These are phyloP conservation scores for Exocentrus adspersus DNA, from an alignment of 2,888 invertebrate species.

Conservation along the genomic window DNA sequence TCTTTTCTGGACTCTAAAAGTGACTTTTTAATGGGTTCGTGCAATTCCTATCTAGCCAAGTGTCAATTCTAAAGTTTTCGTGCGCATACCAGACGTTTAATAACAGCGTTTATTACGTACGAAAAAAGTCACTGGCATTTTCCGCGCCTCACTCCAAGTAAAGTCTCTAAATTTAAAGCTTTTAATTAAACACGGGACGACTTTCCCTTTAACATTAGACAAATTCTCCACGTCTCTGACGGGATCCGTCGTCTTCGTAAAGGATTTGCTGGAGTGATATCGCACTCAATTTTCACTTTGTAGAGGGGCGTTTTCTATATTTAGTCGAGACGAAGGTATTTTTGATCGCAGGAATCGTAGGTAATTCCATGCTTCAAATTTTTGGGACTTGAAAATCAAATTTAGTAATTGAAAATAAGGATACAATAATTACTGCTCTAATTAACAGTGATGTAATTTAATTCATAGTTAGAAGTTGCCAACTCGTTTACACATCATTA, in stretches of 20 bases:
- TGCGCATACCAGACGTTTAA: background rate
- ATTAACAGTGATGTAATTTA: background rate
- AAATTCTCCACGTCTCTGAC: conserved; percentile 1
- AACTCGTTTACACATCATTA: too few species aligned
- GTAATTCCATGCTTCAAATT: too few species aligned
- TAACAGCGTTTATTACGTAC: background rate
- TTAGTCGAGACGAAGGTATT: too few species aligned
- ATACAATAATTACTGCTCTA: too few species aligned
- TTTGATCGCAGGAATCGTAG: background rate
- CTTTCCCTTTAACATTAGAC: background rate
- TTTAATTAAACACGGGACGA: conserved; percentile 17
- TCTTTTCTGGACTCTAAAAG: too few species aligned
- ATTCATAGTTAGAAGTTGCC: too few species aligned
- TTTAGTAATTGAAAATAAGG: too few species aligned
- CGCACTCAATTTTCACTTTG: conserved; percentile 4
- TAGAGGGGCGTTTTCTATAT: background rate
- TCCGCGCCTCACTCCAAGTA: background rate
- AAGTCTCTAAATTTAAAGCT: conserved; percentile 4
- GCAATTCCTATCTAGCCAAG: too few species aligned
- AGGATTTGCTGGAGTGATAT: conserved; percentile 14
- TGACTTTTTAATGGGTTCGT: too few species aligned
- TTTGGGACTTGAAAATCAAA: too few species aligned
- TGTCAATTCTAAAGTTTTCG: too few species aligned
- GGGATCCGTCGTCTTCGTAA: background rate
- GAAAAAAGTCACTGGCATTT: background rate